Conservation (phyloP, 1,140 invertebrate species). For the Trichogramma pretiosum region DNA sequence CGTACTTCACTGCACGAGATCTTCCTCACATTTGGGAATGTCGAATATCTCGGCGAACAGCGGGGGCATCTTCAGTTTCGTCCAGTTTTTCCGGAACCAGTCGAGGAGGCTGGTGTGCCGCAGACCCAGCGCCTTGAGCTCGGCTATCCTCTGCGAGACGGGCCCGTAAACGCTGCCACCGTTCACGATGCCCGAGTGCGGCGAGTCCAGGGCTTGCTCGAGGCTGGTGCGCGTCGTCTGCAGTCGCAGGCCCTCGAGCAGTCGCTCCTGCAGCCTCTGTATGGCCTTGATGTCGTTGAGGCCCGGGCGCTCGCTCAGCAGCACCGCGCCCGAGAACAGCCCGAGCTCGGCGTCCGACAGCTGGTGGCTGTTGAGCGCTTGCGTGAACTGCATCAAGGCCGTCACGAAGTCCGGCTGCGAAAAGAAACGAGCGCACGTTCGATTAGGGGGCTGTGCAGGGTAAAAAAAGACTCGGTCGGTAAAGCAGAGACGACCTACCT, state of each 20-base stretch:
- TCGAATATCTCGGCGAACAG: constrained; percentile 96
- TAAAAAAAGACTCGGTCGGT: no score
- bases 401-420: constrained; percentile 63
- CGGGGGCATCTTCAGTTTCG: constrained; percentile 74
- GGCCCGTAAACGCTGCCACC: constrained; percentile 32
- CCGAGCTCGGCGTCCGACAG: constrained; percentile 86
- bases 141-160: constrained; percentile 54
- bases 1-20: constrained; percentile 59
- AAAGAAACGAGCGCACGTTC: constrained; percentile 15
- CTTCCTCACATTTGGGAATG: constrained; percentile 84
- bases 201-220: constrained; percentile 21
- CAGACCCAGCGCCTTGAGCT: constrained; percentile 72
- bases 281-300: constrained; percentile 77
- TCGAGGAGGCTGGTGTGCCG: constrained; percentile 78
- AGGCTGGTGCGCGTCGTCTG: constrained; percentile 45
- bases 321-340: constrained; percentile 76
- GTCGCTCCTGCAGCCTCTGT: constrained; percentile 70
- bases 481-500: constrained; percentile 78
- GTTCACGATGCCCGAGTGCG: constrained; percentile 34
- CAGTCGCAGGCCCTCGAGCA: constrained; percentile 76
- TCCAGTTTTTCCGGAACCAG: constrained; percentile 87
- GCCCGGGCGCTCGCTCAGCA: constrained; percentile 71
- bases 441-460: not conserved
- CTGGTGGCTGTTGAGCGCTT: constrained; percentile 66
- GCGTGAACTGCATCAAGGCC: constrained; percentile 70